Base-by-base conservation (phyloP, 2,113 vertebrate genomes). In the Vidua macroura region DNA sequence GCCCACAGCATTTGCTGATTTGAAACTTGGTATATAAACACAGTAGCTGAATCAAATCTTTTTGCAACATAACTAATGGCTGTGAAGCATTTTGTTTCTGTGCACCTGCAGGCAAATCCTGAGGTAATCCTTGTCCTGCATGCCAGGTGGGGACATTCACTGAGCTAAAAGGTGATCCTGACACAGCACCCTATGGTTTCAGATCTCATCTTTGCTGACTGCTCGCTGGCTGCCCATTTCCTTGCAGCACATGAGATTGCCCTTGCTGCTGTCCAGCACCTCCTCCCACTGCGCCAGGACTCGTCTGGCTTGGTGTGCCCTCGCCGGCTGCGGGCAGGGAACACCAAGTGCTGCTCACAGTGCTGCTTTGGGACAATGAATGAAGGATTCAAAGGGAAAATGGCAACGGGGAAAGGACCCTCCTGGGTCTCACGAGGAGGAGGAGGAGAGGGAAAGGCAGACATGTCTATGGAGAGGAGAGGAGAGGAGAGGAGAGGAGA, bases 271-370 rank as follows among this genome's bases (percentile, higher is more conserved):
- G 31, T 4, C 63, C 51, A 60, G 60, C 17, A 9, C 15, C 35
- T 83, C 37, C 19, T 60, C 25, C 14, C 27, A 1, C 20, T 5
- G 52, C 0, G 3, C 46, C 56, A 21, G 6, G 5, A 9, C 44
- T 53, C 0, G 0, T 46, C 14, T 13, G 52, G 17, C 39, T 70
- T 19, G 13, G 22, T 9, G 44, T 30, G 63, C 27, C 14, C 48
- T 39, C 0, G 0, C 59, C 14, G 37, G 64, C 73, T 15, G 2
- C 11, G 10, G 64, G 31, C 78, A 66, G 60, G 77, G 59, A 77
- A 39, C 41, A 44, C 59, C 0, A 1, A 52, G 59, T 23, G 33
- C 58, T 20, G 3, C 21, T 7, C 28, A 8, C 44, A 15, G 25
- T 5, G 17, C 9, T 13, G 16, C 0, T 16, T 82, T 59, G 24